Percentiles rank a stretch among this genome's conserved stretches.
Evolutionary conservation across 2,888 invertebrate species (phyloP).

Genomic region (Orthonevra nobilis): DNA sequence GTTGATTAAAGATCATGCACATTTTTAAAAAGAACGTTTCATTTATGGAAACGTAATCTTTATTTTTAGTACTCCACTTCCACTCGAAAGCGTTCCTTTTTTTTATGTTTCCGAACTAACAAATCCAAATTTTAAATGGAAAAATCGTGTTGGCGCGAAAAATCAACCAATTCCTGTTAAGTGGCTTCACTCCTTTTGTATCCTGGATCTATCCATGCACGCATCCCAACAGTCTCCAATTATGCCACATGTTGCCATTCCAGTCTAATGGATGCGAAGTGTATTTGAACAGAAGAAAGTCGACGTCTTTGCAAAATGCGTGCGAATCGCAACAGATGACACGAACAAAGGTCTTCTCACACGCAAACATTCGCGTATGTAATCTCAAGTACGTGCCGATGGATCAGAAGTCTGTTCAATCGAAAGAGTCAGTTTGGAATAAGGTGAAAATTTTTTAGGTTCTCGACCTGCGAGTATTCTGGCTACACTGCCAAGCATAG

Average conservation of each 20-base stretch:
- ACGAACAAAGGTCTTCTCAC: background rate
- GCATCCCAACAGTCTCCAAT: constrained; percentile 1
- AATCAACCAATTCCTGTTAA: constrained; percentile 12
- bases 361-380: background rate
- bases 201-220: background rate
- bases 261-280: constrained; percentile 29
- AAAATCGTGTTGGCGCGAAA: constrained; percentile 41
- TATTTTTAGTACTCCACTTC: too few relatives aligned
- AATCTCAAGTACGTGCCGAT: too few relatives aligned
- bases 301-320: constrained; percentile 20
- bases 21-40: too few relatives aligned
- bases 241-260: constrained; percentile 11
- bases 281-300: background rate
- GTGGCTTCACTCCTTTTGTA: constrained; percentile 17
- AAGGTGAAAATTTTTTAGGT: too few relatives aligned
- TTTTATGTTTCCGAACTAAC: background rate
- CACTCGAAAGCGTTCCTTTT: too few relatives aligned
- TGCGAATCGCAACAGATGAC: constrained; percentile 32
- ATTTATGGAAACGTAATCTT: too few relatives aligned
- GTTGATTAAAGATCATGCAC: too few relatives aligned
- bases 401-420: too few relatives aligned
- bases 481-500: too few relatives aligned
- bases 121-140: constrained; percentile 37
- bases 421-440: too few relatives aligned
- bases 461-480: too few relatives aligned